Evolutionary conservation across 2,888 invertebrate genomes (phyloP), one percentile per base, ranked within the genome.

Genomic region (Suillia variegata): DNA sequence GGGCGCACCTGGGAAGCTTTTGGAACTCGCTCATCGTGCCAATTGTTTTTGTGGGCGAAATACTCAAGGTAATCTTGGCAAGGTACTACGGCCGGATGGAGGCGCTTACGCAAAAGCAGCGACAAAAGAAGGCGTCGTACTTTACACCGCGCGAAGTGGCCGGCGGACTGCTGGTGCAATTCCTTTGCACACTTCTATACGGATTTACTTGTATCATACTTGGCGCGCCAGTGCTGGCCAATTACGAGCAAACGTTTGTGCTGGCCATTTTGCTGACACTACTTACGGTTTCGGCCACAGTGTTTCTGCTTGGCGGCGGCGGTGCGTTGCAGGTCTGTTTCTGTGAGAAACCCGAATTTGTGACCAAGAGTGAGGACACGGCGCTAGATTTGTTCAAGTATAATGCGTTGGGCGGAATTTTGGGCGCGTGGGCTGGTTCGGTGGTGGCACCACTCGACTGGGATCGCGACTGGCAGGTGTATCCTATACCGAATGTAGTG

Each of bases 371-470:
- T 62, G 80, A 82, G 60, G 78, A 78, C n/a, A 79, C 74, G 2
- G 78, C 80, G 0, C 63, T 82, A 48, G 75, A 79, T 64, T 62
- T 82, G 1, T 77, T 80, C 52, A 82, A 81, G 59, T 79, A 81
- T 52, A 82, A 80, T 67, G 80, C 82, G 0, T 68, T 76, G 15
- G 82, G 81, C 4, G 79, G 78, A 15, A 78, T 92, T 33, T 70
- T 90, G 22, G 93, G 93, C 5, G 87, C 91, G 12, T 94, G 93
- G 93, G 80, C 81, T 12, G 92, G 93, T 10, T 91, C 92, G 8
- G 84, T 90, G 63, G 89, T 90, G 2, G 89, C 93, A 59, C 94
- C 94, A 1, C 82, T 94, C 34, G 94, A 94, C 77, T 94, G 94
- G 94, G 91, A 93, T 74, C 84, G 88, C 62, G 89, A 90, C 12